A percentile compares a stretch with the other conserved stretches of the same genome.
These are phyloP conservation scores for Phenganax marumi DNA, from an alignment of 92 coral and sea anemone genomes.

Conservation along the genomic window DNA sequence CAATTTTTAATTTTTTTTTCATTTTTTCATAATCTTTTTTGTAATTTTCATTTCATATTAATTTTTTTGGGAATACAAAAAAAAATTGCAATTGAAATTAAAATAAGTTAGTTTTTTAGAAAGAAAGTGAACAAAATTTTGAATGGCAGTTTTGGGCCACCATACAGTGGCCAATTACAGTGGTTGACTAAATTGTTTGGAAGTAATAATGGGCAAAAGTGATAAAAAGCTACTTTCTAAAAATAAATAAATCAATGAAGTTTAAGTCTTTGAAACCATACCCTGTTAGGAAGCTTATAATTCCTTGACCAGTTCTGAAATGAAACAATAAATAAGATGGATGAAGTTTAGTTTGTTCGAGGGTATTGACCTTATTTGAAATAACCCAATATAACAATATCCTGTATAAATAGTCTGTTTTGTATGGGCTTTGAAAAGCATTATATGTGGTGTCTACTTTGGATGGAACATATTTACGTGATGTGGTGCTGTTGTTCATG, in stretches of 20 bases:
- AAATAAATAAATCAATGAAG: too few relatives aligned
- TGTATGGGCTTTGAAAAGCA: too few relatives aligned
- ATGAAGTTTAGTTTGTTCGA: background rate
- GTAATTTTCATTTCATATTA: background rate
- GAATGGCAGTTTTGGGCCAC: constrained; percentile 13
- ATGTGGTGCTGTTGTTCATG: too few relatives aligned
- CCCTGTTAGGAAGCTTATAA: constrained; percentile 48
- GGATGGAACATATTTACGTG: too few relatives aligned
- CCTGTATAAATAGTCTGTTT: too few relatives aligned
- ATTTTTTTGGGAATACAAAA: background rate
- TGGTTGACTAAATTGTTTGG: too few relatives aligned
- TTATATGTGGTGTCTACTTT: too few relatives aligned
- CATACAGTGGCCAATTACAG: background rate
- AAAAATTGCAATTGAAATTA: background rate
- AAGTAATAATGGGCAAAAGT: too few relatives aligned
- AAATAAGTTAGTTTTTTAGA: background rate
- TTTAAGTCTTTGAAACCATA: background rate
- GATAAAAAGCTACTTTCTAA: too few relatives aligned
- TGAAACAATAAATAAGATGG: background rate
- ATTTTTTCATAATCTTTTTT: background rate
- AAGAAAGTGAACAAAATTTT: background rate
- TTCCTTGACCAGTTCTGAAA: constrained; percentile 42
- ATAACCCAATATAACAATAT: too few relatives aligned
- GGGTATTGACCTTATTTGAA: too few relatives aligned
- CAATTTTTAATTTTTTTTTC: background rate